phyloP scores from a whole-genome alignment of 2,797 vertebrate species.

The Phoxinus dragarum region DNA sequence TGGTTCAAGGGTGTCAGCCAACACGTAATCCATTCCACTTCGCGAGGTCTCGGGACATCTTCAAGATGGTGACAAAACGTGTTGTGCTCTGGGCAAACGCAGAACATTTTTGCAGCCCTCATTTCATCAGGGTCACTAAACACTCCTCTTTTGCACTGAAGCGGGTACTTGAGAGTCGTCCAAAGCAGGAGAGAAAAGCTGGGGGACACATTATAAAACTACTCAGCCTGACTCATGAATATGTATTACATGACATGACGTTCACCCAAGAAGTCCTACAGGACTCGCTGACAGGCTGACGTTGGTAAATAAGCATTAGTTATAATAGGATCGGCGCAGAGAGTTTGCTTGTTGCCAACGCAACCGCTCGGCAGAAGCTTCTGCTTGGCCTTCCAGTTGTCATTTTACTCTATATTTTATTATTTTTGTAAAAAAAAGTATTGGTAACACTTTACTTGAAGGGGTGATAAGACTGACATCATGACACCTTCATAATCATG shows the following conservation, averaged over 20 bases:
- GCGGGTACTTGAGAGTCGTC: conserved; percentile 12
- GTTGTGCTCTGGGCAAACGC: conserved; percentile 4
- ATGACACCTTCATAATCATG: no score
- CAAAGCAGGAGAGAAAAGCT: conserved; percentile 5
- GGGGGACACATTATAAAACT: background rate
- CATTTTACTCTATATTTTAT: background rate
- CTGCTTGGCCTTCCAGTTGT: background rate
- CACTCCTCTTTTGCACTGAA: conserved; percentile 17
- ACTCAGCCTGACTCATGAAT: conserved; percentile 1
- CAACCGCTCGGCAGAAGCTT: background rate
- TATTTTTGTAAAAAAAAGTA: background rate
- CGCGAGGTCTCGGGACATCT: conserved; percentile 3
- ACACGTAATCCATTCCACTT: conserved; percentile 25
- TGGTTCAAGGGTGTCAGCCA: conserved; percentile 10
- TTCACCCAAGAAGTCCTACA: background rate
- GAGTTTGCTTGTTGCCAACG: background rate
- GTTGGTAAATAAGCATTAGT: background rate
- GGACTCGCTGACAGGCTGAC: background rate
- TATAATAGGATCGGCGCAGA: background rate
- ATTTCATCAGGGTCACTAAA: conserved; percentile 22
- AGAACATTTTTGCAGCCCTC: conserved; percentile 4
- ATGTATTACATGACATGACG: conserved; percentile 12
- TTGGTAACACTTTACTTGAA: no score
- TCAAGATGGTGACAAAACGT: conserved; percentile 18
- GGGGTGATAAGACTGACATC: no score